Conservation (phyloP, 1,140 invertebrate genomes). For the Trinorchestia longiramus region DNA sequence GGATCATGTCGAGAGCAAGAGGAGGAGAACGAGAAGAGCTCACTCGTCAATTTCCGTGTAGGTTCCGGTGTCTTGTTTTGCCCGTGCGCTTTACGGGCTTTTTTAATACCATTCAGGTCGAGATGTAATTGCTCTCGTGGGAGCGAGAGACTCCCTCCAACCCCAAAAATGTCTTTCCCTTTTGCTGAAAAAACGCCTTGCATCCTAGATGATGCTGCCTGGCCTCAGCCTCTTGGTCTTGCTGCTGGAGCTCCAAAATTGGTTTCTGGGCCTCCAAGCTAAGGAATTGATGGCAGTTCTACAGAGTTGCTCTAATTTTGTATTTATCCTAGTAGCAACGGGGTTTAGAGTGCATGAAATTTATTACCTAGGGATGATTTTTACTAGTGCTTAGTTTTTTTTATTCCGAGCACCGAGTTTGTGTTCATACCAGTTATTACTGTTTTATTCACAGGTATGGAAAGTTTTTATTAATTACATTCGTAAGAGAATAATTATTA, state of each 20-base stretch:
- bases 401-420: not conserved
- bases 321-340: not conserved
- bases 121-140: constrained; percentile 52
- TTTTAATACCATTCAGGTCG: constrained; percentile 54
- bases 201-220: constrained; percentile 39
- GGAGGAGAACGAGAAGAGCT: not conserved
- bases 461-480: not conserved
- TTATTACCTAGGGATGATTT: not conserved
- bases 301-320: not conserved
- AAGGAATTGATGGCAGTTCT: not conserved
- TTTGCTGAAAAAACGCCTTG: constrained; percentile 23
- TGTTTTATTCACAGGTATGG: not conserved
- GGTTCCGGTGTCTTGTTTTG: constrained; percentile 52
- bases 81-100: constrained; percentile 50
- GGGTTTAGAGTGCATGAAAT: not conserved
- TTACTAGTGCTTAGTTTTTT: not conserved
- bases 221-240: constrained; percentile 4
- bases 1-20: not conserved
- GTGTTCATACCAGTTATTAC: not conserved
- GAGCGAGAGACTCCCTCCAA: constrained; percentile 42
- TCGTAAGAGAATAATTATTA: too few relatives aligned
- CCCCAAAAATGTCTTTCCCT: constrained; percentile 37
- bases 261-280: not conserved
- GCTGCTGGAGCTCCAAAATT: not conserved
- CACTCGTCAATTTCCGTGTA: constrained; percentile 51